A percentile compares a stretch with the other conserved stretches of the same genome.
These are phyloP conservation scores for Epizoanthus rinbou DNA, from an alignment of 92 coral and sea anemone species.

Conservation along the genomic window DNA sequence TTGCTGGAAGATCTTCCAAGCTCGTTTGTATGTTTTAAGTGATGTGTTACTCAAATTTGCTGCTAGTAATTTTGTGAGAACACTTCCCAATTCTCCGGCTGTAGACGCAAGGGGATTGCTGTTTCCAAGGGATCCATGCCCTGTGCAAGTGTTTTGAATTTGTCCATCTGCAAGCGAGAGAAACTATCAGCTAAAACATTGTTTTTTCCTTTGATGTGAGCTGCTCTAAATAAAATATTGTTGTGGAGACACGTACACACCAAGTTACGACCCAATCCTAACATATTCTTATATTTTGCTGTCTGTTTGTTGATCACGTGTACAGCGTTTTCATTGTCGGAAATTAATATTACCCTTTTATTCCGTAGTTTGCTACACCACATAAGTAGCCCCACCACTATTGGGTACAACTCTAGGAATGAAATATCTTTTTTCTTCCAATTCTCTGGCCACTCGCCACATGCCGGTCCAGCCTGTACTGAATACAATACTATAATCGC, in stretches of 20 bases:
- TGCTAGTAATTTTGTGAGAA: no score
- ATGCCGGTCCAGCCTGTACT: slow-evolving; percentile 50
- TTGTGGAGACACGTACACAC: slow-evolving; percentile 38
- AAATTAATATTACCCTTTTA: slow-evolving; percentile 39
- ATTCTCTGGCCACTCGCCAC: slow-evolving; percentile 54
- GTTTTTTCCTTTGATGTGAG: slow-evolving; percentile 33
- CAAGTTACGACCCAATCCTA: slow-evolving; percentile 22
- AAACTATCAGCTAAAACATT: slow-evolving; percentile 42
- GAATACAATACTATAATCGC: slow-evolving; percentile 50
- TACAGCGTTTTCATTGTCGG: slow-evolving; percentile 42
- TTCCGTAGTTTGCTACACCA: slow-evolving; percentile 45
- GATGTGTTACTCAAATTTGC: no score
- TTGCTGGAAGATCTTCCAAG: slow-evolving; percentile 31
- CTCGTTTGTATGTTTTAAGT: slow-evolving; percentile 22
- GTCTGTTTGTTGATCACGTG: slow-evolving; percentile 49
- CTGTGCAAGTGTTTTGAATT: slow-evolving; percentile 13
- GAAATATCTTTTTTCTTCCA: slow-evolving; percentile 41
- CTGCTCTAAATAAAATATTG: slow-evolving; percentile 47
- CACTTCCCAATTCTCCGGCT: not conserved
- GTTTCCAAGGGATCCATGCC: not conserved
- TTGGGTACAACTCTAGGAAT: slow-evolving; percentile 53
- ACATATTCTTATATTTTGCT: slow-evolving; percentile 30
- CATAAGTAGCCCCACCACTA: slow-evolving; percentile 48
- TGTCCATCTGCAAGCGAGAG: slow-evolving; percentile 58
- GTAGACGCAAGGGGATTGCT: slow-evolving; percentile 30